These are phyloP conservation scores for Takifugu bimaculatus DNA, from an alignment of 2,113 vertebrate genomes.

Conservation along the genomic window DNA sequence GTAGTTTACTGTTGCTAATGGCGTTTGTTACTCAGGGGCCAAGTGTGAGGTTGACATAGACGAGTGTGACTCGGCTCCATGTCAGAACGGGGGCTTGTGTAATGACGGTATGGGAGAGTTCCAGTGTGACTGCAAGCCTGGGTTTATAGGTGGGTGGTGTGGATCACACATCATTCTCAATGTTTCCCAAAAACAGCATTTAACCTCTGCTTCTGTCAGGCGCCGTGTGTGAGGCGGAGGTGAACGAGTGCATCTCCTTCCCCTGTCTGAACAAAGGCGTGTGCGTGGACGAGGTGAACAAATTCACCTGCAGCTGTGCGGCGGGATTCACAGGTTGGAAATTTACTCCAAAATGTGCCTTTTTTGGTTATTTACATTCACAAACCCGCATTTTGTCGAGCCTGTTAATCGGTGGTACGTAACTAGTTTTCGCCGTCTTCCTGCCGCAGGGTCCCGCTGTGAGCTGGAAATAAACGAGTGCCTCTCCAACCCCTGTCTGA, in stretches of 20 bases:
- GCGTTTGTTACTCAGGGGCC: constrained; percentile 76
- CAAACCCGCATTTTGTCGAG: not conserved
- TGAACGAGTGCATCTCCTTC: constrained; percentile 88
- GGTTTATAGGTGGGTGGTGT: constrained; percentile 81
- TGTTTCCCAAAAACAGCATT: not conserved
- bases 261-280: constrained; percentile 87
- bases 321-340: constrained; percentile 83
- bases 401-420: not conserved
- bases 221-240: constrained; percentile 83
- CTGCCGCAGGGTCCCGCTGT: constrained; percentile 73
- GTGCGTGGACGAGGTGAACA: constrained; percentile 84
- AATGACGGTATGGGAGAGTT: constrained; percentile 84
- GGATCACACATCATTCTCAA: not conserved
- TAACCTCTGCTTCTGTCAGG: constrained; percentile 63
- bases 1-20: constrained; percentile 4
- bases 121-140: constrained; percentile 84
- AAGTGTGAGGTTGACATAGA: constrained; percentile 93
- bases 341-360: not conserved
- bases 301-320: constrained; percentile 81
- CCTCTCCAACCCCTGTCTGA: constrained; percentile 85
- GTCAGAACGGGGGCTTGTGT: constrained; percentile 85
- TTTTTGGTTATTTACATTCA: not conserved
- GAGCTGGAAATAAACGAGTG: constrained; percentile 92
- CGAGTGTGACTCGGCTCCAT: constrained; percentile 89
- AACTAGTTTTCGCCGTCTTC: not conserved